Evolutionary conservation across 2,888 invertebrate species (phyloP), one percentile per base, ranked within the genome.

Genomic region (Lissonota sp.): DNA sequence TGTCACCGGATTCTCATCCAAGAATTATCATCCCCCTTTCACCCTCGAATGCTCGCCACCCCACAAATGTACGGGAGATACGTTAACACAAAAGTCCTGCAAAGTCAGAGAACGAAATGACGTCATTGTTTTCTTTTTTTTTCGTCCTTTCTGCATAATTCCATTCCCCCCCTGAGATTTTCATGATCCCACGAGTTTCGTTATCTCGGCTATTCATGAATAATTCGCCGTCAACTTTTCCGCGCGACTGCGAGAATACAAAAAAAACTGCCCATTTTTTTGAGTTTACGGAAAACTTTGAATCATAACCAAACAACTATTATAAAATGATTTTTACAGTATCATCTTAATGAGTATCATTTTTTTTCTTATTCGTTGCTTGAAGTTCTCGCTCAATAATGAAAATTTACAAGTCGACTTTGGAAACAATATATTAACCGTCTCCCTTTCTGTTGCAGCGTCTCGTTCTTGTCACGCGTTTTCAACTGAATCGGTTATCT

Each of bases 401-500:
- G 5, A 49, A 49, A 7, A 49, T 49, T 49, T 10, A 49, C n/a
- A 49, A 49, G 49, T n/a, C n/a, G 8, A 12, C 49, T 49, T 3
- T 10, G 7, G n/a, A 49, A 49, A 10, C 3, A 26, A 26, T 26
- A 26, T 26, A 26, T 26, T 26, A 26, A 26, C 26, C 26, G 26
- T 3, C 26, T 26, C 26, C 26, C 3, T 26, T 26, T 26, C 26
- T 26, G 26, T 26, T 26, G 26, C 3, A 26, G 26, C 26, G 26
- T 26, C 26, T 26, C 26, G 26, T 26, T 26, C 26, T 26, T 26
- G 26, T 26, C 26, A 26, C 26, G 26, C 26, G 26, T 26, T 26
- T 26, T 26, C 26, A 26, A 26, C 26, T 26, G 12, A 69, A 77
- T 70, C 70, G 70, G 60, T 77, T 77, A 77, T 77, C 70, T 70